These are phyloP conservation scores for Pituophis catenifer DNA, from an alignment of 2,113 vertebrate species.

Conservation along the genomic window DNA sequence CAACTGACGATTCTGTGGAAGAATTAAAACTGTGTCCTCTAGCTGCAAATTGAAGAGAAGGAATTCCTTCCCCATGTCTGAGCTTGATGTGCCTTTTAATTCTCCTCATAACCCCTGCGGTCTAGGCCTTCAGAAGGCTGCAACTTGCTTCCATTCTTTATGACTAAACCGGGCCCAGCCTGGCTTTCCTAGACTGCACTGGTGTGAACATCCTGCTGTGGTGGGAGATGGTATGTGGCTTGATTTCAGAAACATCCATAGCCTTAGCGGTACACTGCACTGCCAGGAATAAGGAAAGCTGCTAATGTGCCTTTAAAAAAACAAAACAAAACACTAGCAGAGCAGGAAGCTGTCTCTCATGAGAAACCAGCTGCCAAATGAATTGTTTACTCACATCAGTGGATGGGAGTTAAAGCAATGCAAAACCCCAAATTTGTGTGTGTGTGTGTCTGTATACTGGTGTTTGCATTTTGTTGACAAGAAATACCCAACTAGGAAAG, in stretches of 20 bases:
- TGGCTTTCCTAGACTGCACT: neutral
- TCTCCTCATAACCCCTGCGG: neutral
- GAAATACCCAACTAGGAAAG: neutral
- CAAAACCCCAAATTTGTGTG: neutral
- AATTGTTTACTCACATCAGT: neutral
- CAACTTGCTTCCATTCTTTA: neutral
- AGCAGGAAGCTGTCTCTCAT: neutral
- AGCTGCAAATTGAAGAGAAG: neutral
- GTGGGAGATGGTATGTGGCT: neutral
- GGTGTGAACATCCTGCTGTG: neutral
- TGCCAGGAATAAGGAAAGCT: neutral
- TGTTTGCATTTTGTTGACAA: neutral
- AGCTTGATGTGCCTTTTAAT: neutral
- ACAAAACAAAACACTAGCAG: neutral
- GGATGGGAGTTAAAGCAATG: neutral
- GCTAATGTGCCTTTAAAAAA: constrained; percentile 10
- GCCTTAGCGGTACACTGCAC: neutral
- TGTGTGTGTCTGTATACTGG: neutral
- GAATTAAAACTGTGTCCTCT: fast-evolving
- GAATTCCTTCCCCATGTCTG: neutral
- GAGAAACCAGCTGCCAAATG: neutral
- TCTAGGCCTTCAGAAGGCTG: neutral
- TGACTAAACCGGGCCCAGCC: neutral
- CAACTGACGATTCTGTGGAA: neutral
- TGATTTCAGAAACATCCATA: neutral